phyloP scores from a whole-genome alignment of 2,888 invertebrate species.

The Ophion ventricosus region DNA sequence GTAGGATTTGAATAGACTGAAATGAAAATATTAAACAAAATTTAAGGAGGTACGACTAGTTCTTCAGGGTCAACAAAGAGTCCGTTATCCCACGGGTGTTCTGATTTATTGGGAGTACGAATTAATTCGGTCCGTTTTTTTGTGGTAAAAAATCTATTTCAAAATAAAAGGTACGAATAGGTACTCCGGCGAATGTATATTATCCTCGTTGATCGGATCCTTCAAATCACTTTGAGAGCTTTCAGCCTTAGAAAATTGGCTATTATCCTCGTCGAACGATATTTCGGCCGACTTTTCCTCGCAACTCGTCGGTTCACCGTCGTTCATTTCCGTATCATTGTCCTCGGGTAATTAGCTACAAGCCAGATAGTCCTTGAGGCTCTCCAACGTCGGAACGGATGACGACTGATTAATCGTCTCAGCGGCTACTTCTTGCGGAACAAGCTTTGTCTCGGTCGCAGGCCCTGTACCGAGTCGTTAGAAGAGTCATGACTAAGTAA shows the following conservation, averaged over 20 bases:
- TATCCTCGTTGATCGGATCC: neutral
- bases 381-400: conserved; percentile 55
- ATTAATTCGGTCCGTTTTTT: too few relatives aligned
- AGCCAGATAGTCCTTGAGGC: conserved; percentile 71
- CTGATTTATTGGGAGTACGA: too few relatives aligned
- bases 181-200: conserved; percentile 51
- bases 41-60: too few relatives aligned
- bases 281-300: conserved; percentile 26
- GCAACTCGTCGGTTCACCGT: neutral
- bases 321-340: conserved; percentile 12
- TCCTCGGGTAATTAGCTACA: conserved; percentile 69
- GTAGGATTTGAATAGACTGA: too few relatives aligned
- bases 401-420: conserved; percentile 18
- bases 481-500: conserved; percentile 88
- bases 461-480: conserved; percentile 84
- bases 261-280: conserved; percentile 35
- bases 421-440: neutral
- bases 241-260: conserved; percentile 5
- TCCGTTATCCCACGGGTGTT: too few relatives aligned
- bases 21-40: too few relatives aligned
- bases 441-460: conserved; percentile 21
- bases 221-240: conserved; percentile 11
- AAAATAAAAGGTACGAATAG: too few relatives aligned
- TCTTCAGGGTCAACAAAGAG: too few relatives aligned
- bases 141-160: too few relatives aligned